Evolutionary conservation across 1,140 invertebrate species (phyloP).

Genomic region (Anastatus disparis): DNA sequence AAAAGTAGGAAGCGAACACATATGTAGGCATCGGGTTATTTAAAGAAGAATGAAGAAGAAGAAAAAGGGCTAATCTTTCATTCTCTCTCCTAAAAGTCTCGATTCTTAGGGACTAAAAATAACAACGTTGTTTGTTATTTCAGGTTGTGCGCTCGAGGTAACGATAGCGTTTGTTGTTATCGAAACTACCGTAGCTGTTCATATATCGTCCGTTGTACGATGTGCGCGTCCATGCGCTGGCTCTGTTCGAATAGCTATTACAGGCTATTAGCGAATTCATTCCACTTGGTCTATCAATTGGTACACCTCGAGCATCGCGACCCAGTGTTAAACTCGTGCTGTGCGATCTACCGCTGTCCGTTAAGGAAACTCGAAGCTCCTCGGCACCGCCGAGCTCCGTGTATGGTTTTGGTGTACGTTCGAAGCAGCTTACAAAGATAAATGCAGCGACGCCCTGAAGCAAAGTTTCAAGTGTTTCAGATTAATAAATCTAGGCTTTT

Average conservation of each 20-base stretch:
- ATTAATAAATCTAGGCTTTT: no score
- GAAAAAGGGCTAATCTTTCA: not conserved
- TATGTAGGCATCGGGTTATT: not conserved
- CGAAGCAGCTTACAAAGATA: conserved; percentile 59
- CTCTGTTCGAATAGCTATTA: conserved; percentile 80
- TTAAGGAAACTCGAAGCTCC: conserved; percentile 54
- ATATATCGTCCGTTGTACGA: conserved; percentile 65
- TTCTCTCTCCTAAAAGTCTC: conserved; percentile 2
- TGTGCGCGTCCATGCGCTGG: conserved; percentile 71
- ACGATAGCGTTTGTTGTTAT: conserved; percentile 60
- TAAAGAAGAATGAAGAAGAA: not conserved
- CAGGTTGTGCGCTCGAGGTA: conserved; percentile 61
- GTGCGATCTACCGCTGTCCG: conserved; percentile 50
- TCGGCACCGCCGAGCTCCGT: conserved; percentile 55
- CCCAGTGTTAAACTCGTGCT: conserved; percentile 46
- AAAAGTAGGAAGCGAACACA: not conserved
- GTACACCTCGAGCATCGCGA: not conserved
- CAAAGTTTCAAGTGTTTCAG: no score
- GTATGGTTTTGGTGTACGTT: conserved; percentile 59
- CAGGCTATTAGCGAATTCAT: conserved; percentile 74
- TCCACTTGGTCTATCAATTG: conserved; percentile 50
- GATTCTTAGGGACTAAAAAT: no score
- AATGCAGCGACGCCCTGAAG: conserved; percentile 61
- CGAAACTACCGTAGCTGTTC: conserved; percentile 71
- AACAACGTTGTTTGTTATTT: conserved; percentile 30